Conservation (phyloP, 2,797 vertebrate species). For the Choloepus didactylus region DNA sequence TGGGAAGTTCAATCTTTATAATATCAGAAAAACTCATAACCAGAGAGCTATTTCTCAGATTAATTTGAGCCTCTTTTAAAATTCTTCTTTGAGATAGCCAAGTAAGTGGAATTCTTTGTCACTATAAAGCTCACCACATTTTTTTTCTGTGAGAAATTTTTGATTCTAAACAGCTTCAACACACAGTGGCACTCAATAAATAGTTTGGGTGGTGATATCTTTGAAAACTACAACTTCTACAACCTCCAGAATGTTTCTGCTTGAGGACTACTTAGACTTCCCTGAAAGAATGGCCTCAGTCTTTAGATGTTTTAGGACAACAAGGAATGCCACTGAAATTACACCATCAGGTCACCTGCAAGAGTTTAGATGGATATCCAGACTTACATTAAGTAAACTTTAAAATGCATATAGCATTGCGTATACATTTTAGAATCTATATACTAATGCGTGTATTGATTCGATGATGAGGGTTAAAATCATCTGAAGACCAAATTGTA, state of each 20-base stretch:
- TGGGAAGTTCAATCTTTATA: conserved; percentile 2
- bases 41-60: conserved; percentile 35
- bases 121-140: not conserved
- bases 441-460: not conserved
- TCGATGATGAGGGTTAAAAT: conserved; percentile 9
- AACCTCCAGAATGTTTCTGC: conserved; percentile 29
- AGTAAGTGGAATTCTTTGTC: not conserved
- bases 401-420: not conserved
- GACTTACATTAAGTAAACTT: conserved; percentile 44
- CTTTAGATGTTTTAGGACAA: not conserved
- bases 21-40: conserved; percentile 18
- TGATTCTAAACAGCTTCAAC: conserved; percentile 7
- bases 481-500: conserved; percentile 20
- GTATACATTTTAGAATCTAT: not conserved
- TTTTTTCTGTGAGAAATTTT: not conserved
- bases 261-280: conserved; percentile 21
- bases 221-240: conserved; percentile 38
- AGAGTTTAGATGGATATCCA: not conserved
- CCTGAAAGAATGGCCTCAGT: not conserved
- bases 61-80: not conserved
- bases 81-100: not conserved
- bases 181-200: not conserved
- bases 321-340: conserved; percentile 24
- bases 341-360: conserved; percentile 2
- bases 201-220: conserved; percentile 27